Conservation (phyloP, 2,888 invertebrate species). For the Anthrax anthrax region DNA sequence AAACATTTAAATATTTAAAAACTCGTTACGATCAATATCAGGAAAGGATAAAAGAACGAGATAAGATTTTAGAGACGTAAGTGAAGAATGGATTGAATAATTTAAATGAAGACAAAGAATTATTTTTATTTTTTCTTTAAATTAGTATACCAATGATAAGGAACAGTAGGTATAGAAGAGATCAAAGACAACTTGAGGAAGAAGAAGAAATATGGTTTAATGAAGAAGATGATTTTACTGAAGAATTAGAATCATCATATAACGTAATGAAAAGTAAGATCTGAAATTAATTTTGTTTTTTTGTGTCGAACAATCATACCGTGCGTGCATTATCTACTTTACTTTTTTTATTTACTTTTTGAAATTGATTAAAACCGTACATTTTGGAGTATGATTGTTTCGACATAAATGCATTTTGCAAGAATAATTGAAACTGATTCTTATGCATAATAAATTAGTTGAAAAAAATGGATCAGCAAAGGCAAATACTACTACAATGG, state of each 20-base stretch:
- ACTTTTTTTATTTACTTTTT: conserved; percentile 3
- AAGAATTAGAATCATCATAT: conserved; percentile 41
- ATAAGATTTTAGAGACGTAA: conserved; percentile 59
- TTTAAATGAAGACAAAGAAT: no score
- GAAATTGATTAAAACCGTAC: no score
- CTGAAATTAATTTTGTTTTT: not conserved
- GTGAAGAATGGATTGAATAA: no score
- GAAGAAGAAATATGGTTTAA: conserved; percentile 99
- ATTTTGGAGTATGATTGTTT: no score
- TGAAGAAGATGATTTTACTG: conserved; percentile 87
- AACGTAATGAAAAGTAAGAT: conserved; percentile 32
- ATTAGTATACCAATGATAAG: conserved; percentile 50
- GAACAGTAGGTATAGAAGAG: conserved; percentile 66
- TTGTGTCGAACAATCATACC: not conserved
- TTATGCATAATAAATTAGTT: conserved; percentile 16
- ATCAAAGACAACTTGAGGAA: conserved; percentile 87
- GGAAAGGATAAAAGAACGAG: conserved; percentile 77
- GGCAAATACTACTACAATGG: conserved; percentile 18
- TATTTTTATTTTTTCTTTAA: conserved; percentile 3
- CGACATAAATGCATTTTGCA: no score
- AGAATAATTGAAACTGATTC: no score
- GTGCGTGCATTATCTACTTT: no score
- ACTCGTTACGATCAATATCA: conserved; percentile 80
- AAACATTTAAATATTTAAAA: conserved; percentile 91
- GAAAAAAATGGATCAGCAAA: conserved; percentile 33